Percentiles rank a stretch among this genome's conserved stretches.
phyloP scores from a whole-genome alignment of 2,797 vertebrate species.

The Knipowitschia caucasica region DNA sequence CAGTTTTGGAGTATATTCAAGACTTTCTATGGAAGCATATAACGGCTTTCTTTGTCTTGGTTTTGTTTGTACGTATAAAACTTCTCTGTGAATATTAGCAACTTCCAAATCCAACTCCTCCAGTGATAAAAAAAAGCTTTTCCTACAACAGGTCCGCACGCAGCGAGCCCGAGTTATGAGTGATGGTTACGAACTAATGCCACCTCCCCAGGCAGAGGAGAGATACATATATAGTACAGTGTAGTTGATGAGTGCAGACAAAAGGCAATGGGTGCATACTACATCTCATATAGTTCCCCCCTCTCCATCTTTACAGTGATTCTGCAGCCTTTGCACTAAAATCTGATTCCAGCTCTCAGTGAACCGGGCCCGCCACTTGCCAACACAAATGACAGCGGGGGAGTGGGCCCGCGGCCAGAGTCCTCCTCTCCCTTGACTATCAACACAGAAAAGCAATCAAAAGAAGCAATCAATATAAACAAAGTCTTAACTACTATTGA shows the following conservation, averaged over 20 bases:
- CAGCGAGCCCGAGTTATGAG: not conserved
- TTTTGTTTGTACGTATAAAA: no score
- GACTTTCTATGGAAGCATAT: no score
- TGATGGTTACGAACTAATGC: constrained; percentile 27
- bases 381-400: constrained; percentile 75
- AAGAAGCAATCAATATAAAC: constrained; percentile 68
- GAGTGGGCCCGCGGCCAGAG: constrained; percentile 66
- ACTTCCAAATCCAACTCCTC: no score
- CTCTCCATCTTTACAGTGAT: constrained; percentile 60
- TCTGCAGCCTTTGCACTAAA: constrained; percentile 78
- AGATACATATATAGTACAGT: constrained; percentile 30
- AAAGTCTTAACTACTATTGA: constrained; percentile 73
- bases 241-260: constrained; percentile 44
- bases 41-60: no score
- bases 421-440: constrained; percentile 67
- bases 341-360: constrained; percentile 76
- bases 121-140: not conserved
- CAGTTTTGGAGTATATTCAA: no score
- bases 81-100: no score
- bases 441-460: constrained; percentile 71
- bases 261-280: constrained; percentile 45
- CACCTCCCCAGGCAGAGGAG: constrained; percentile 26
- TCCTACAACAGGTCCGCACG: not conserved
- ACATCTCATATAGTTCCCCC: constrained; percentile 41
- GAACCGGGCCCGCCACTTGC: constrained; percentile 66